phyloP scores from a whole-genome alignment of 2,797 vertebrate species.

The Lates japonicus region DNA sequence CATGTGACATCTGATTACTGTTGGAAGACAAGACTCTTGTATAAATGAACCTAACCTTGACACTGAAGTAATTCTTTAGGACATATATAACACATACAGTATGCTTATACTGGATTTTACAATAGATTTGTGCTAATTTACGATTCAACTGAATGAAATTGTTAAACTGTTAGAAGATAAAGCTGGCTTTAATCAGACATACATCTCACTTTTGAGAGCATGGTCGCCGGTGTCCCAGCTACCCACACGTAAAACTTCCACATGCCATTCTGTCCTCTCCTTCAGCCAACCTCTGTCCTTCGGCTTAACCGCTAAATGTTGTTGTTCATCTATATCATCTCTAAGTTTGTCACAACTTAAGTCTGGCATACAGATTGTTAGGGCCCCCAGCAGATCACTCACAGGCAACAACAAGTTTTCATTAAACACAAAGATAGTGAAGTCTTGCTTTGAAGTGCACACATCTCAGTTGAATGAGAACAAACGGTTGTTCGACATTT shows the following conservation, averaged over 20 bases:
- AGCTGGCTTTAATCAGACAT: background rate
- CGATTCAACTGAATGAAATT: background rate
- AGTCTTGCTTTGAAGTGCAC: conserved; percentile 45
- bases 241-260: background rate
- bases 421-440: conserved; percentile 32
- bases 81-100: background rate
- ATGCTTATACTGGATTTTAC: background rate
- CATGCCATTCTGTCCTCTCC: background rate
- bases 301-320: background rate
- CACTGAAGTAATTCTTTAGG: background rate
- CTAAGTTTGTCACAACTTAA: conserved; percentile 1
- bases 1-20: background rate
- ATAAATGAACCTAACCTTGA: too few species aligned
- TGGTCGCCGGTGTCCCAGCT: background rate
- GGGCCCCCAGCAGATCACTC: conserved; percentile 12
- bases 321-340: background rate
- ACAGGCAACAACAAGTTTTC: conserved; percentile 16
- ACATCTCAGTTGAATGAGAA: conserved; percentile 30
- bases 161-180: background rate
- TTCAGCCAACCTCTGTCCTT: background rate
- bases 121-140: background rate
- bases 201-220: background rate
- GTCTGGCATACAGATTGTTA: background rate
- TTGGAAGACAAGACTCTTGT: background rate
- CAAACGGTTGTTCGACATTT: conserved; percentile 48